These are phyloP conservation scores for Matsumurasca onukii DNA, from an alignment of 1,140 invertebrate genomes.

Conservation along the genomic window DNA sequence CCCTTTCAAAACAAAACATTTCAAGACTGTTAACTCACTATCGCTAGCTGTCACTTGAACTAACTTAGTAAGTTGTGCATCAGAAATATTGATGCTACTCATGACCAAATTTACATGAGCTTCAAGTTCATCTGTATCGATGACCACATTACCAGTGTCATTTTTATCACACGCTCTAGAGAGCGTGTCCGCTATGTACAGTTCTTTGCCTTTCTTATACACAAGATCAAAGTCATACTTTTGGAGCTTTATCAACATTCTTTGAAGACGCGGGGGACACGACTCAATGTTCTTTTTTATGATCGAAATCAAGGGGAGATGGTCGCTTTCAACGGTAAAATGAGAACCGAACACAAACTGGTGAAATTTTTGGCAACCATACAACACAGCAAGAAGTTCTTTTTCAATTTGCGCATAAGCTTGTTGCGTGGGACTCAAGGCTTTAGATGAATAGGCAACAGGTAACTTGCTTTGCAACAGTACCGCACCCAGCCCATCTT, in stretches of 20 bases:
- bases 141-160: not conserved
- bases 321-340: slow-evolving; percentile 1
- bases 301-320: slow-evolving; percentile 10
- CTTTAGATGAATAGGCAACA: not conserved
- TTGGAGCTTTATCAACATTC: slow-evolving; percentile 10
- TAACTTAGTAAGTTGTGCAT: slow-evolving; percentile 1
- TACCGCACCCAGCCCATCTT: slow-evolving; percentile 10
- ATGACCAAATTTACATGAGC: not conserved
- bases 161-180: not conserved
- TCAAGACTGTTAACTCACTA: too few species aligned
- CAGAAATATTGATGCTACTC: not conserved
- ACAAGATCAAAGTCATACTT: slow-evolving; percentile 1
- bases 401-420: slow-evolving; percentile 51
- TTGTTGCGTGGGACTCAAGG: slow-evolving; percentile 41
- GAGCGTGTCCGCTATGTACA: not conserved
- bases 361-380: slow-evolving; percentile 45
- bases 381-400: slow-evolving; percentile 47
- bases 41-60: too few species aligned
- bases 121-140: not conserved
- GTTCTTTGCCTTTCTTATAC: slow-evolving; percentile 10
- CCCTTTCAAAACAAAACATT: not conserved
- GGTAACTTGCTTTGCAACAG: not conserved
- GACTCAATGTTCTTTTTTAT: slow-evolving; percentile 1
- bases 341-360: too few species aligned
- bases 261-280: not conserved